phyloP scores from a whole-genome alignment of 2,113 vertebrate species.

The Oophaga pumilio region DNA sequence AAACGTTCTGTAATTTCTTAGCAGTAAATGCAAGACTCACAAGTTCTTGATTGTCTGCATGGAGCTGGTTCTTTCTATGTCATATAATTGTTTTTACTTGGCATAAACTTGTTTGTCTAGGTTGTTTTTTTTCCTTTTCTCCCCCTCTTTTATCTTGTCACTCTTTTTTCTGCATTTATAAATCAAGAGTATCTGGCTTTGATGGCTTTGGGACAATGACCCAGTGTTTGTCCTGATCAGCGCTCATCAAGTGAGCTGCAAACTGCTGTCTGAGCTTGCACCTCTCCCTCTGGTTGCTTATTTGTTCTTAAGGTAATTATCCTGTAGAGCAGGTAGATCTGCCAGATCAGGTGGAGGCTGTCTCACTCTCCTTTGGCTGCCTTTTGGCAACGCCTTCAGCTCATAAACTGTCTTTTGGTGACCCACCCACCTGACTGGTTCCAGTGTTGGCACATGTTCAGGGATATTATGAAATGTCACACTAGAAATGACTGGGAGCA shows the following conservation, averaged over 20 bases:
- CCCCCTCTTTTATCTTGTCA: not conserved
- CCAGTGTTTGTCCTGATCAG: not conserved
- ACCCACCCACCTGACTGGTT: conserved; percentile 2
- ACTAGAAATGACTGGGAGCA: not conserved
- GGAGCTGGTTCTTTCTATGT: not conserved
- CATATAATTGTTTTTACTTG: not conserved
- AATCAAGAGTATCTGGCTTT: not conserved
- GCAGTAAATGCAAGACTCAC: not conserved
- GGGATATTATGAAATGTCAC: not conserved
- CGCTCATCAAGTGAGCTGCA: not conserved
- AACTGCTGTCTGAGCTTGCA: not conserved
- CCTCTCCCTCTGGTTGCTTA: not conserved
- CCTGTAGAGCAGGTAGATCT: conserved; percentile 54
- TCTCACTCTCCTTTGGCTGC: not conserved
- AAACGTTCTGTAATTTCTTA: not conserved
- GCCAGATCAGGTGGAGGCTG: conserved; percentile 40
- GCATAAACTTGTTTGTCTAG: not conserved
- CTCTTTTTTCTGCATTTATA: not conserved
- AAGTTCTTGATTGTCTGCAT: not conserved
- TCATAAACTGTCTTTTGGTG: conserved; percentile 13
- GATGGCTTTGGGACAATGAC: not conserved
- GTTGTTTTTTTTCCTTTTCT: not conserved
- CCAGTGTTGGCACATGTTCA: not conserved
- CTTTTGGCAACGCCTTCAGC: conserved; percentile 5
- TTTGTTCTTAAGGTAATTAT: conserved; percentile 46